Base-by-base conservation (phyloP, 2,888 invertebrate species). In the Lasiommata megera region DNA sequence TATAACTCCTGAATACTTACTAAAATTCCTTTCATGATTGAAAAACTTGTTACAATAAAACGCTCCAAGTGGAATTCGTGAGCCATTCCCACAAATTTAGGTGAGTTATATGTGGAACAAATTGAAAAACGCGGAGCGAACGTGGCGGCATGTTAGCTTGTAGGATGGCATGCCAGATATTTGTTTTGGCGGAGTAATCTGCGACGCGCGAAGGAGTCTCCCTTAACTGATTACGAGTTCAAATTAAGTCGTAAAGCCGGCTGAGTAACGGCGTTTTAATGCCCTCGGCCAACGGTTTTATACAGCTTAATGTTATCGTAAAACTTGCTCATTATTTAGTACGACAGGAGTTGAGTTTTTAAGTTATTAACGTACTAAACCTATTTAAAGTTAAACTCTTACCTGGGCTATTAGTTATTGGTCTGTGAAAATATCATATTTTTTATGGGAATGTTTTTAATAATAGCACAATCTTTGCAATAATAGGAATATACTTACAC, bases 231-330 rank as follows among this genome's bases (percentile, higher is more conserved):
- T 87, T 87, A 87, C 84, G 82, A 83, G 80, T 82, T 76, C 77
- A 86, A 88, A 88, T 88, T 85, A 87, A 88, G 85, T 82, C 84
- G 84, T 88, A 84, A 86, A 86, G 81, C 82, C 76, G 76, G 75
- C 77, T 77, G 81, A 86, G 84, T 86, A 84, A 84, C 83, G 75
- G 70, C 73, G 75, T 80, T 81, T 82, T 84, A 82, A 80, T 62
- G 56, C 23, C 31, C 52, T 11, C 40, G 58, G 56, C 53, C 56
- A 48, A 56, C 52, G 61, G 48, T 52, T 55, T 58, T 52, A 55
- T 50, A 54, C 54, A 44, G 43, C 48, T 54, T 58, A 50, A 50
- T 44, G 37, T 54, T 58, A 54, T 54, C 44, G 55, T 56, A 43
- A 56, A 56, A 56, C 55, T 56, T 56, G 41, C 55, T 56, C 48